Evolutionary conservation across 2,797 vertebrate species (phyloP).

Genomic region (Enteromius argenteus): DNA sequence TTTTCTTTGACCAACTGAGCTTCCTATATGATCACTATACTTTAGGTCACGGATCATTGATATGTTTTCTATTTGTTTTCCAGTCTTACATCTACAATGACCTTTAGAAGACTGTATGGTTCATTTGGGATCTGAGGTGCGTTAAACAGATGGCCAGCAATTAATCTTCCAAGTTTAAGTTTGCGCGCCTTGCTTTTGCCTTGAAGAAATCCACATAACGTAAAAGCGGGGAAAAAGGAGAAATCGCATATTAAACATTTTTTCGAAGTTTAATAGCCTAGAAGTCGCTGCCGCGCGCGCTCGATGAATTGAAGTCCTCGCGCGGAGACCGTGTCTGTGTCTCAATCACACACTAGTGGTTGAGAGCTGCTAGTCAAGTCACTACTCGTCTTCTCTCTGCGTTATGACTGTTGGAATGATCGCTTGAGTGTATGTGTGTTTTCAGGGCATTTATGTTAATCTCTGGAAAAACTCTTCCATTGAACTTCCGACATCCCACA

Average conservation of each 20-base stretch:
- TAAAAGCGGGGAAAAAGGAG: not conserved
- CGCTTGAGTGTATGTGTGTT: not conserved
- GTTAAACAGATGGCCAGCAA: not conserved
- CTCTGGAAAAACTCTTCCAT: conserved; percentile 45
- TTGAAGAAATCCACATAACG: not conserved
- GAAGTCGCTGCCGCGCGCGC: not conserved
- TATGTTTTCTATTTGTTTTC: not conserved
- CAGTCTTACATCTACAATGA: not conserved
- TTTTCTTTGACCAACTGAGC: not conserved
- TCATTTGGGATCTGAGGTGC: not conserved
- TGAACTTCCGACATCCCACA: conserved; percentile 42
- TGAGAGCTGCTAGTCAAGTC: conserved; percentile 18
- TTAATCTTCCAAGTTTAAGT: not conserved
- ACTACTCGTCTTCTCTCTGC: not conserved
- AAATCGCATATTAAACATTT: not conserved
- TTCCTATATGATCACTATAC: not conserved
- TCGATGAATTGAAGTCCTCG: not conserved
- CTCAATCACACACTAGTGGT: not conserved
- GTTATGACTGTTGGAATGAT: conserved; percentile 43
- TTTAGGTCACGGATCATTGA: not conserved
- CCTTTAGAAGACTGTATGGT: no score
- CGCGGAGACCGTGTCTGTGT: not conserved
- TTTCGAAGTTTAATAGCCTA: not conserved
- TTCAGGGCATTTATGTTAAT: conserved; percentile 22
- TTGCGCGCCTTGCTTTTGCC: not conserved